Evolutionary conservation across 1,140 invertebrate genomes (phyloP).

Genomic region (Panagrolaimus sp.): DNA sequence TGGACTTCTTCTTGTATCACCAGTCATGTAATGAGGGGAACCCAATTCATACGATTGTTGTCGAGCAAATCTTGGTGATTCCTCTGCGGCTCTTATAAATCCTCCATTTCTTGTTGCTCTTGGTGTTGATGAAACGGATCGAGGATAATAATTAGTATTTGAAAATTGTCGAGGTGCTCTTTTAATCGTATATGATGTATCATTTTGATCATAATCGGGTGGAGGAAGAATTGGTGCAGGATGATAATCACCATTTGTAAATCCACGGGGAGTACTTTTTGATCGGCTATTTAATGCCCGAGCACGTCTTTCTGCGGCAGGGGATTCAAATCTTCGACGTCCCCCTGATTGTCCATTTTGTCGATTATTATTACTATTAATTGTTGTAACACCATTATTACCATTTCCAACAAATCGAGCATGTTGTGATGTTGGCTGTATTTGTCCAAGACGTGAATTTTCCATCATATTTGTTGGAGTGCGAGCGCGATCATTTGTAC

Average conservation of each 20-base stretch:
- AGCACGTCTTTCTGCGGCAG: not conserved
- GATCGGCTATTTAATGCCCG: not conserved
- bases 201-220: conserved; percentile 9
- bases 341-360: not conserved
- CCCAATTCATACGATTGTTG: too few species aligned
- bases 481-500: not conserved
- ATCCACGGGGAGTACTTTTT: not conserved
- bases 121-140: not conserved
- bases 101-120: not conserved
- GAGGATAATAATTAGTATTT: not conserved
- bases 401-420: conserved; percentile 5
- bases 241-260: not conserved
- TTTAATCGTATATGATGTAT: not conserved
- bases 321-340: not conserved
- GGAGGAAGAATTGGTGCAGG: conserved; percentile 1
- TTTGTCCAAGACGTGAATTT: not conserved
- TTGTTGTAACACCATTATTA: not conserved
- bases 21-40: too few species aligned
- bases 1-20: too few species aligned
- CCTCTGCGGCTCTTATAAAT: not conserved
- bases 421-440: not conserved
- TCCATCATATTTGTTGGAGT: not conserved
- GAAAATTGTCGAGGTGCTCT: not conserved
- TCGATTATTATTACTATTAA: not conserved
- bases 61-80: too few species aligned